phyloP scores from a whole-genome alignment of 2,113 vertebrate species.

The Tautogolabrus adspersus region DNA sequence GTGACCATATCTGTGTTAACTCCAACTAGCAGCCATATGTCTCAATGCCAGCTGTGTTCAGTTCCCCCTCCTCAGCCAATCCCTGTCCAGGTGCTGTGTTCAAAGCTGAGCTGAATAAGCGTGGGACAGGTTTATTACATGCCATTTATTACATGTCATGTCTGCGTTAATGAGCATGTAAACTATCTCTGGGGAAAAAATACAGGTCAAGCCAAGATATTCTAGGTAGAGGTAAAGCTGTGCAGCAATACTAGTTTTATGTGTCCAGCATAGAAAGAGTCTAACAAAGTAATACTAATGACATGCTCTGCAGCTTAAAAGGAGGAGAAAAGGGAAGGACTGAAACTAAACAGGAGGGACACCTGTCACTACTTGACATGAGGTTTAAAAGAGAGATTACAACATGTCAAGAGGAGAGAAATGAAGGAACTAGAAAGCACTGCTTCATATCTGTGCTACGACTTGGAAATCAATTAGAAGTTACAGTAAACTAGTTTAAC shows the following conservation, averaged over 20 bases:
- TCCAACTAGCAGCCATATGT: neutral
- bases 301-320: slow-evolving; percentile 31
- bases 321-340: neutral
- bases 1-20: neutral
- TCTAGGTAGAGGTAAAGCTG: neutral
- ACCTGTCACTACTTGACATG: neutral
- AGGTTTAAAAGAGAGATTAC: neutral
- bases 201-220: neutral
- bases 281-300: slow-evolving; percentile 42
- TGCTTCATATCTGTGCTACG: neutral
- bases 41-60: neutral
- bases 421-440: neutral
- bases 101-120: neutral
- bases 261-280: neutral
- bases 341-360: slow-evolving; percentile 7
- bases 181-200: neutral
- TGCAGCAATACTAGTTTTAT: neutral
- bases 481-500: neutral
- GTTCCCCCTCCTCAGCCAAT: neutral
- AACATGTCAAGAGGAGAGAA: neutral
- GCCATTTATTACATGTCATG: neutral
- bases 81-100: neutral
- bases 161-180: neutral
- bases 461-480: neutral
- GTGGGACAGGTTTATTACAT: neutral